Base-by-base conservation (phyloP, 1,140 invertebrate genomes). In the Cepaea nemoralis region DNA sequence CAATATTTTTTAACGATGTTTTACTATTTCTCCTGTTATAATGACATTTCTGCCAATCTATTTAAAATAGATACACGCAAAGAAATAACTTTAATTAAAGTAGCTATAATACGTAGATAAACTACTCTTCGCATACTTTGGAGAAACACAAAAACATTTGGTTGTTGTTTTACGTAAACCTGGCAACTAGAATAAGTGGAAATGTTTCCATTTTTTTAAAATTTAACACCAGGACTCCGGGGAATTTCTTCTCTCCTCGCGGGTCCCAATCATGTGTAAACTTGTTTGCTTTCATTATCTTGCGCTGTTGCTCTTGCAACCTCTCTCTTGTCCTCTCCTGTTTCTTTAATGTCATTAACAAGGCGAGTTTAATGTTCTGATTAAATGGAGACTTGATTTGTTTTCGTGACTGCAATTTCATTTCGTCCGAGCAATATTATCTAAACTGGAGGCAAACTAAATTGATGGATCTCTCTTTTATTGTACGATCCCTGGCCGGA, bases 311-410 rank as follows among this genome's bases (percentile, higher is more conserved):
- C 39, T 42, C 24, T 8, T 33, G 42, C 24, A 75, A 75, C 48
- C 50, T 75, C 40, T 48, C 35, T 24, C 50, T n/a, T 27, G 12
- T 10, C 0, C 39, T 55, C 55, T 55, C 75, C 14, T 37, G 50
- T 63, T 77, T 77, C 75, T 77, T 77, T 77, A 77, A 77, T 77
- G 75, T 45, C 55, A 77, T 77, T 63, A 63, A 40, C 75, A 59
- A 24, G 31, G 24, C 33, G 10, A 27, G 48, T 77, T 77, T 77
- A 35, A 63, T 63, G 75, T 63, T 24, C 48, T 77, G 75, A 77
- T 77, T 77, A 77, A 77, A 77, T 39, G 75, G n/a, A 50, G 33
- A 33, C 33, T 63, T 22, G 75, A 77, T 77, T 77, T 55, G 55
- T 35, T 77, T 19, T 63, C 75, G 75, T 77, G 55, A 63, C 75